These are phyloP conservation scores for Chaenocephalus aceratus DNA, from an alignment of 2,113 vertebrate genomes.

Conservation along the genomic window DNA sequence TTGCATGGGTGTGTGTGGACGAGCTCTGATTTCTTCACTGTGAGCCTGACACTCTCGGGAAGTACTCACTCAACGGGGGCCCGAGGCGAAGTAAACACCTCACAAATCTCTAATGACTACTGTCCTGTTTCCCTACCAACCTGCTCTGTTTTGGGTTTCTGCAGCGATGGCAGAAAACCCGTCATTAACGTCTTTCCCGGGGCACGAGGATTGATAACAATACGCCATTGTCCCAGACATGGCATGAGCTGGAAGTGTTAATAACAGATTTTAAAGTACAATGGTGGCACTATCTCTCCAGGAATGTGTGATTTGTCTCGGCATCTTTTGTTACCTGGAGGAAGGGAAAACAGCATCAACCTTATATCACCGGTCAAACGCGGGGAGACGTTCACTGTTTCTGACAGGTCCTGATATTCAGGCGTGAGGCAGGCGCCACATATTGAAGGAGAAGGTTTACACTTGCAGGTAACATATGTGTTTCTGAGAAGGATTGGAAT, in stretches of 20 bases:
- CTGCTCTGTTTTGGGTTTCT: slow-evolving; percentile 55
- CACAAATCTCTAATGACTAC: slow-evolving; percentile 59
- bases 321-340: slow-evolving; percentile 33
- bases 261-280: slow-evolving; percentile 37
- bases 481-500: not conserved
- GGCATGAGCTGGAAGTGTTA: slow-evolving; percentile 37
- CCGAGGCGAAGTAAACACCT: slow-evolving; percentile 53
- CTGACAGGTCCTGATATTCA: slow-evolving; percentile 9
- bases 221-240: slow-evolving; percentile 50
- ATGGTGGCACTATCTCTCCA: slow-evolving; percentile 46
- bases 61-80: slow-evolving; percentile 55
- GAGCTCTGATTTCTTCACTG: slow-evolving; percentile 27
- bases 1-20: not conserved
- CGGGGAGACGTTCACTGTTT: not conserved
- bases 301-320: slow-evolving; percentile 42
- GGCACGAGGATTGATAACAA: slow-evolving; percentile 50
- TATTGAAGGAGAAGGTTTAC: slow-evolving; percentile 26
- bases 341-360: slow-evolving; percentile 24
- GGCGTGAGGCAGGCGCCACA: not conserved
- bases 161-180: slow-evolving; percentile 5
- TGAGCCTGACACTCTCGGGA: slow-evolving; percentile 40
- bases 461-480: slow-evolving; percentile 1
- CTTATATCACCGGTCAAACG: slow-evolving; percentile 46
- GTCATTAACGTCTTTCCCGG: slow-evolving; percentile 37
- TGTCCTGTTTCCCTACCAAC: slow-evolving; percentile 66